A percentile compares a stretch with the other conserved stretches of the same genome.
These are phyloP conservation scores for Eilema griseolum DNA, from an alignment of 2,888 invertebrate genomes.

Conservation along the genomic window DNA sequence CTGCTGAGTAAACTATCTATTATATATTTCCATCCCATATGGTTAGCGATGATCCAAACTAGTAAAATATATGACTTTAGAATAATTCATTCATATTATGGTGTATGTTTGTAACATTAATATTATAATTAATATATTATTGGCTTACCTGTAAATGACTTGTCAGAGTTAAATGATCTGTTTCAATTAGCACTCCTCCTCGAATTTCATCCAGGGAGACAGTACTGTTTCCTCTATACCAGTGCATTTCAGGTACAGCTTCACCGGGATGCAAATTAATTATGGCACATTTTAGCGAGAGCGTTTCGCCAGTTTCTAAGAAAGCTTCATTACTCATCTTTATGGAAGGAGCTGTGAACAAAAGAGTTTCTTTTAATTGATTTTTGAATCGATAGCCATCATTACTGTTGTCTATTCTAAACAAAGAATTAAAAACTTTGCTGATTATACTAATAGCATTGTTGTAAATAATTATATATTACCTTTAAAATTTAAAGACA, in stretches of 20 bases:
- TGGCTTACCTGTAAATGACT: constrained; percentile 78
- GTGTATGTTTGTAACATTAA: neutral
- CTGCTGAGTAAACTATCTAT: neutral
- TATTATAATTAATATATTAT: neutral
- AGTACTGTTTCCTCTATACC: constrained; percentile 74
- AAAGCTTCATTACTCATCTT: constrained; percentile 79
- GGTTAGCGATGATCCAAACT: no score
- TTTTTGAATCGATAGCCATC: neutral
- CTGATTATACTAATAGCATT: neutral
- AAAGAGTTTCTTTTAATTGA: constrained; percentile 11
- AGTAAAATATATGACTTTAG: no score
- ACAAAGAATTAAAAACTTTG: neutral
- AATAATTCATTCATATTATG: neutral
- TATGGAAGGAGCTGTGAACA: constrained; percentile 75
- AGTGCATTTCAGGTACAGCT: constrained; percentile 67
- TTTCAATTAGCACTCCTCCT: constrained; percentile 83
- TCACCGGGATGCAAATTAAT: constrained; percentile 72
- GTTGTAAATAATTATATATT: neutral
- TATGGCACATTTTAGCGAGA: constrained; percentile 78
- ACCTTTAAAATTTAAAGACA: neutral
- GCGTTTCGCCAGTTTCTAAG: constrained; percentile 78
- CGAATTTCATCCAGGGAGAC: constrained; percentile 73
- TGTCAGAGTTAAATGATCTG: constrained; percentile 75
- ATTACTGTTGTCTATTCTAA: neutral
- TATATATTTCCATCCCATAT: neutral